These are phyloP conservation scores for Rhynchonycteris naso DNA, from an alignment of 2,797 vertebrate species.

Conservation along the genomic window DNA sequence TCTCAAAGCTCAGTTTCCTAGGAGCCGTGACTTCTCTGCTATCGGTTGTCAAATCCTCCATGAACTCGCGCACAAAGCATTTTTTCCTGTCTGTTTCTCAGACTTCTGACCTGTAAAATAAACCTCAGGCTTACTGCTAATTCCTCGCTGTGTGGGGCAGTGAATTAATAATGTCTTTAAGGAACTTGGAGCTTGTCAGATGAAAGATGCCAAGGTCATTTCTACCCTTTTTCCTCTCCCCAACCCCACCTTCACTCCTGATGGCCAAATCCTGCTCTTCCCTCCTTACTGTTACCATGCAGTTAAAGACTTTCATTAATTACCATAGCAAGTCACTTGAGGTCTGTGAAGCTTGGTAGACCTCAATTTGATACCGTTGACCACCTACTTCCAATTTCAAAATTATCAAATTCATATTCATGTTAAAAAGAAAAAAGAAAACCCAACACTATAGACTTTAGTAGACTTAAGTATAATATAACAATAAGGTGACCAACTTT, in stretches of 20 bases:
- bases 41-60: conserved; percentile 22
- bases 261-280: not conserved
- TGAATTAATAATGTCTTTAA: not conserved
- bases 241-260: not conserved
- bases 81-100: conserved; percentile 63
- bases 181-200: not conserved
- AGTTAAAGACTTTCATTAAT: not conserved
- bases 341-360: not conserved
- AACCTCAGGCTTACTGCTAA: not conserved
- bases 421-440: not conserved
- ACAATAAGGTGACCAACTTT: not conserved
- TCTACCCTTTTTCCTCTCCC: not conserved
- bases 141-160: not conserved
- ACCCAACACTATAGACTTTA: not conserved
- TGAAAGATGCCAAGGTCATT: not conserved
- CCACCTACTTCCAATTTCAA: not conserved
- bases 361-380: not conserved
- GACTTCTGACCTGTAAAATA: conserved; percentile 61
- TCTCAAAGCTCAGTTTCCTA: not conserved
- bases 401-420: not conserved
- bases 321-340: not conserved
- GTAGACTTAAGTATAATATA: conserved; percentile 7
- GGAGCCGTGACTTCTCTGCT: not conserved
- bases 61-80: conserved; percentile 17
- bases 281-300: not conserved